Conservation (phyloP, 2,888 invertebrate genomes). For the Teleiodes luculella region DNA sequence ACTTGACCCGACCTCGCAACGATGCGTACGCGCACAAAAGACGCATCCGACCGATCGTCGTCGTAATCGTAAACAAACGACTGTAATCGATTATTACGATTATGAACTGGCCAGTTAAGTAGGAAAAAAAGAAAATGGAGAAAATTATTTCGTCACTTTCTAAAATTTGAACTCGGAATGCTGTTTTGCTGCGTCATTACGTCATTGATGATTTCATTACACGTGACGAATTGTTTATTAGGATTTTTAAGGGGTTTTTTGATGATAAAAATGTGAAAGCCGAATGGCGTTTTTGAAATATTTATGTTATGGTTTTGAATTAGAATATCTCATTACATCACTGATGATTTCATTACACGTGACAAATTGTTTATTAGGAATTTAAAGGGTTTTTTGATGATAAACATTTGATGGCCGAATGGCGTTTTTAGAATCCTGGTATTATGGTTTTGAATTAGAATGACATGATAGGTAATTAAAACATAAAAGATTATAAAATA, state of each 20-base stretch:
- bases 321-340: constrained; percentile 11
- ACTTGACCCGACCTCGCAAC: constrained; percentile 55
- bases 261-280: too few species aligned
- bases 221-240: constrained; percentile 13
- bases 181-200: constrained; percentile 10
- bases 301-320: too few species aligned
- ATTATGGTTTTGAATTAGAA: too few species aligned
- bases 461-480: too few species aligned
- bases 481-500: too few species aligned
- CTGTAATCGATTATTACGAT: constrained; percentile 27
- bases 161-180: constrained; percentile 25
- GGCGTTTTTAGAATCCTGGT: too few species aligned
- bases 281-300: too few species aligned
- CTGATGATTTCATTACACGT: constrained; percentile 12
- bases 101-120: constrained; percentile 8
- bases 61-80: constrained; percentile 27
- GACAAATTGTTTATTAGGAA: constrained; percentile 10
- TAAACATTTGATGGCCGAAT: too few species aligned
- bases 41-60: constrained; percentile 13
- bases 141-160: constrained; percentile 30
- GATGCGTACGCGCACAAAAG: constrained; percentile 37
- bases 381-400: too few species aligned
- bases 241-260: neutral
- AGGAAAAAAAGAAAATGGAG: constrained; percentile 16
- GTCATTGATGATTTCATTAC: constrained; percentile 12